Conservation (phyloP, 1,140 invertebrate genomes). For the Calosoma granatense region DNA sequence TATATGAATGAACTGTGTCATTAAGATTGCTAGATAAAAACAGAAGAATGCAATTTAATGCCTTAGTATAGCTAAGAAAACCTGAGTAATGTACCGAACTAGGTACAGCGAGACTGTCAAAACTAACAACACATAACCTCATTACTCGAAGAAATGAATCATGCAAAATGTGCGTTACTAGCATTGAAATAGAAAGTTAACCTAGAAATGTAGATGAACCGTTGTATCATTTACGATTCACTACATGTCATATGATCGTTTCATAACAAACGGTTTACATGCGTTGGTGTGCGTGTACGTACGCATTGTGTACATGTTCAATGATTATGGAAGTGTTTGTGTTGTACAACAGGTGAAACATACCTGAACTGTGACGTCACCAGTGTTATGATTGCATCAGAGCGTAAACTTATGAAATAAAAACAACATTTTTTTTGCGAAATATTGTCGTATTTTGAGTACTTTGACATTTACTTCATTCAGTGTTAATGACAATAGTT, state of each 20-base stretch:
- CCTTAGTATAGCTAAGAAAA: too few relatives aligned
- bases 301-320: background rate
- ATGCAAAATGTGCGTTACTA: too few relatives aligned
- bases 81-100: too few relatives aligned
- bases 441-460: constrained; percentile 1
- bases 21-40: background rate
- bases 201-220: too few relatives aligned
- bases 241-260: background rate
- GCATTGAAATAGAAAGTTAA: too few relatives aligned
- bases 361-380: constrained; percentile 5
- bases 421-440: background rate
- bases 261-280: background rate
- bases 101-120: too few relatives aligned
- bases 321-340: background rate
- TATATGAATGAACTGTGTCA: background rate
- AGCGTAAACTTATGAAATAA: background rate
- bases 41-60: background rate
- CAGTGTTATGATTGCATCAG: background rate
- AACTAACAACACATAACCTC: too few relatives aligned
- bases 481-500: too few relatives aligned
- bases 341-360: background rate
- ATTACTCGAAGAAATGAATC: too few relatives aligned
- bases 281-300: too few relatives aligned
- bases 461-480: background rate
- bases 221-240: background rate